These are phyloP conservation scores for Bhutanitis thaidina DNA, from an alignment of 2,888 invertebrate species.

Conservation along the genomic window DNA sequence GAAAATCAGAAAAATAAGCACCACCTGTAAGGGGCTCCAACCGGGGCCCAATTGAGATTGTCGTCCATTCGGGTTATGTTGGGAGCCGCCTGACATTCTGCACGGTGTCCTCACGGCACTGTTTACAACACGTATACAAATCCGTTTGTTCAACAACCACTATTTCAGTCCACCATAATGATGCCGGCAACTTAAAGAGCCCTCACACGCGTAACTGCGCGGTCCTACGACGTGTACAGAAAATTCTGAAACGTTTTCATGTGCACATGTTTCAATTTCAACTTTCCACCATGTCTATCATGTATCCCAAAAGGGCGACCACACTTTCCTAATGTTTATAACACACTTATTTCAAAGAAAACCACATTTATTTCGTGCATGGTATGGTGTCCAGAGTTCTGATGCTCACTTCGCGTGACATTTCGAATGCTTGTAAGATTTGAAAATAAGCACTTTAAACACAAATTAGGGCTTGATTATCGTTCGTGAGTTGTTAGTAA, in stretches of 20 bases:
- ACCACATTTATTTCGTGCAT: constrained; percentile 67
- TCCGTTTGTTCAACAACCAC: constrained; percentile 54
- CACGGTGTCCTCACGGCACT: constrained; percentile 50
- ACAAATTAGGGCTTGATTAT: constrained; percentile 37
- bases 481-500: constrained; percentile 40
- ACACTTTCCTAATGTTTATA: constrained; percentile 43
- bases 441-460: constrained; percentile 52
- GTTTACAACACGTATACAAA: constrained; percentile 57
- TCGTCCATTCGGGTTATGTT: constrained; percentile 86
- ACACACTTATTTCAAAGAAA: constrained; percentile 55
- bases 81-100: constrained; percentile 77
- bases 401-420: constrained; percentile 80
- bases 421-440: constrained; percentile 72
- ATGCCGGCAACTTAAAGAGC: constrained; percentile 72
- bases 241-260: constrained; percentile 70
- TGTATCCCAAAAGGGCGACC: constrained; percentile 42
- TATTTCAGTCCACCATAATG: constrained; percentile 76
- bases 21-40: constrained; percentile 87
- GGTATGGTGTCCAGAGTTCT: constrained; percentile 73
- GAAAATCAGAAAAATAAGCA: constrained; percentile 54
- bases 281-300: constrained; percentile 46
- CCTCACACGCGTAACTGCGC: constrained; percentile 74
- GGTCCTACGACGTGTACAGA: constrained; percentile 77
- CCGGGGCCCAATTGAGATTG: constrained; percentile 84
- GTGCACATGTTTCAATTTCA: constrained; percentile 45